Base-by-base conservation (phyloP, 2,113 vertebrate species). In the Tor tambroides region DNA sequence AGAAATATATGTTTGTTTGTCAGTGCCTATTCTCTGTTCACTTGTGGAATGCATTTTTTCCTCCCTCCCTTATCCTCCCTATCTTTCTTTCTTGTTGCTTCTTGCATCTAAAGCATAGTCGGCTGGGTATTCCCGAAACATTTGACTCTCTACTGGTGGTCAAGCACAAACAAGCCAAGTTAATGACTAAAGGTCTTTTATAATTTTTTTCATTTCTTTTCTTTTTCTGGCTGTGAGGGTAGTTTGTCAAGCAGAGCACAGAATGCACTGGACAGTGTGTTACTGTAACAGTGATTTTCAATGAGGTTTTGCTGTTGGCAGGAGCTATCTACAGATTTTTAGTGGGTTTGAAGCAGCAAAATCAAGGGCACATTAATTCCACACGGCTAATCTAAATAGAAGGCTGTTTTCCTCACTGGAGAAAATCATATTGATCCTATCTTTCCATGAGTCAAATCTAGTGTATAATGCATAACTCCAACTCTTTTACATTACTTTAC, bases 1-100 rank as follows among this genome's bases (percentile, higher is more conserved):
- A 84, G 32, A 51, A 63, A 77, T 77, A 76, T 76, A 35, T 85
- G 83, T 85, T 80, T 88, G 83, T 85, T 80, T 85, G 65, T 51
- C 19, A 46, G 28, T 38, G 43, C 19, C 28, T 76, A 49, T 67
- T 49, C 43, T 76, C 17, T 54, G 43, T 76, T 83, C 61, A 78
- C 26, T 51, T 38, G 35, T 28, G 28, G 54, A 77, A 83, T 83
- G n/a, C 61, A 21, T 38, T 83, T 78, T 77, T 49, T 38, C 1
- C 38, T 46, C 26, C 30, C 15, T 86, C 23, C 15, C 85, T 61
- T 23, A 23, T 56, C 38, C 28, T 28, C 69, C 54, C 6, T 82
- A 28, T 32, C 19, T 84, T 41, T 56, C 41, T 75, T 28, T 79
- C 59, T 59, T 14, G 0, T 3, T 38, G 15, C 32, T 80, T 80